phyloP scores from a whole-genome alignment of 2,797 vertebrate genomes.

The Bovichtus diacanthus region DNA sequence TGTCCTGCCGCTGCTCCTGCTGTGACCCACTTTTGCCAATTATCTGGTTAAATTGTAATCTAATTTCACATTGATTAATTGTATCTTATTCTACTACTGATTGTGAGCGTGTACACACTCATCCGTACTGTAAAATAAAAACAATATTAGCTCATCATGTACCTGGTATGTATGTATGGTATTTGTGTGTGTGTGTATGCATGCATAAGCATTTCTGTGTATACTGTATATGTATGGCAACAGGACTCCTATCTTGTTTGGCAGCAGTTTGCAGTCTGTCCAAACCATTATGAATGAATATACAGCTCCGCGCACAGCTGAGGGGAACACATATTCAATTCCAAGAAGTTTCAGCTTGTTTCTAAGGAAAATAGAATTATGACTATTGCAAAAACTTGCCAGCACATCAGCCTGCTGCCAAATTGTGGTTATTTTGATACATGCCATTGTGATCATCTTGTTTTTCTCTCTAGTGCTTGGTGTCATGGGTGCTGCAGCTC shows the following conservation, averaged over 20 bases:
- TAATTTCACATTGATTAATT: not conserved
- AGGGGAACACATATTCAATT: not conserved
- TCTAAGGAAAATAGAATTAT: slow-evolving; percentile 13
- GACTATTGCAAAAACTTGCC: not conserved
- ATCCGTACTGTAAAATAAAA: not conserved
- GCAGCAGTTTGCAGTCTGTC: not conserved
- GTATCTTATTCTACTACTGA: not conserved
- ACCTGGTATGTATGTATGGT: not conserved
- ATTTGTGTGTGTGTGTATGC: not conserved
- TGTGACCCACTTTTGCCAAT: not conserved
- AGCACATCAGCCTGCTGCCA: not conserved
- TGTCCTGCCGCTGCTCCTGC: not conserved
- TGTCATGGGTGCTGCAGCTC: not conserved
- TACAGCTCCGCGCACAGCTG: not conserved
- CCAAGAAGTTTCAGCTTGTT: slow-evolving; percentile 16
- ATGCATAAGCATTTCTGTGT: not conserved
- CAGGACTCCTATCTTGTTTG: not conserved
- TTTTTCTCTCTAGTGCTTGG: not conserved
- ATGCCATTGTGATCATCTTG: not conserved
- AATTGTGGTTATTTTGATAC: slow-evolving; percentile 16
- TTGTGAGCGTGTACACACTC: not conserved
- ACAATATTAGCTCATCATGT: not conserved
- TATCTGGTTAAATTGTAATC: slow-evolving; percentile 2
- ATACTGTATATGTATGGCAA: not conserved
- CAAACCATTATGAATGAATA: slow-evolving; percentile 14